Conservation (phyloP, 2,113 vertebrate genomes). For the Rhea pennata region DNA sequence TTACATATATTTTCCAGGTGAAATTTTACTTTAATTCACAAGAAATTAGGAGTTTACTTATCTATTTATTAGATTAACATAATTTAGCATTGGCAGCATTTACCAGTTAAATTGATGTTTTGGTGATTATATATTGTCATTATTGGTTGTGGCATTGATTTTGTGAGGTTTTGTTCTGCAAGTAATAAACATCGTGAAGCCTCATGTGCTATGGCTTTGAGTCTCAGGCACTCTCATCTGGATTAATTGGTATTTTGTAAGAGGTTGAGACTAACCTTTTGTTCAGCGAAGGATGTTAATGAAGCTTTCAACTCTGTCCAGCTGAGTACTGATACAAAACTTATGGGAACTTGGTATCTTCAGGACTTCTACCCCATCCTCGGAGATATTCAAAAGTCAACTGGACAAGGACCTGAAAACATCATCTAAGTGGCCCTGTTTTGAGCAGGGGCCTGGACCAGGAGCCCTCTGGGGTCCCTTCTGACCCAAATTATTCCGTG, state of each 20-base stretch:
- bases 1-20: background rate
- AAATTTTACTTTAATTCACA: background rate
- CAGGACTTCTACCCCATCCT: background rate
- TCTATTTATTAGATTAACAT: background rate
- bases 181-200: background rate
- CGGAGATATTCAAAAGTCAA: background rate
- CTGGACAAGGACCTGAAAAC: background rate
- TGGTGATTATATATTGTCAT: background rate
- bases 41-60: background rate
- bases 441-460: background rate
- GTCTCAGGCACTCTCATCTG: background rate
- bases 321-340: background rate
- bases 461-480: background rate
- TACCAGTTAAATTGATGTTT: background rate
- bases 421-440: background rate
- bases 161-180: background rate
- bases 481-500: background rate
- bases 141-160: background rate
- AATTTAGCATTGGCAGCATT: background rate
- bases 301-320: background rate
- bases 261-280: background rate
- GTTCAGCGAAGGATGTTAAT: background rate
- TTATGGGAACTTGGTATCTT: background rate
- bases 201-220: background rate
- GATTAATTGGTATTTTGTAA: background rate